These are phyloP conservation scores for Gadopsis bispinosus DNA, from an alignment of 2,797 vertebrate species.

Conservation along the genomic window DNA sequence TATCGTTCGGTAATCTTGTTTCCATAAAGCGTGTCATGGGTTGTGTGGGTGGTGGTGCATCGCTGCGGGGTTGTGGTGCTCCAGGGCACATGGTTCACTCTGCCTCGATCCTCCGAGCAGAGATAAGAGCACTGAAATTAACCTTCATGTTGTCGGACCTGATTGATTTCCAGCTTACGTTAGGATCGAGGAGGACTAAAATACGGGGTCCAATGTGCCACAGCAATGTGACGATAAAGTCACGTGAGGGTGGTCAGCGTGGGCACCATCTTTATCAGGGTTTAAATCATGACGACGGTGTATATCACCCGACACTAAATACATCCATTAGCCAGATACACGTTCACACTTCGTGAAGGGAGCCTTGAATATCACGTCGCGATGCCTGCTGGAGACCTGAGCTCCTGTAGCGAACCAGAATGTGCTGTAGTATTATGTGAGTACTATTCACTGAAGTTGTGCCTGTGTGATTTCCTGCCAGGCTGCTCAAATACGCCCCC, in stretches of 20 bases:
- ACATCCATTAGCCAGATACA: neutral
- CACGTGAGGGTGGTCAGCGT: too few relatives aligned
- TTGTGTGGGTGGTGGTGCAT: too few relatives aligned
- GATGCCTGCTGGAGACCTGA: slow-evolving; percentile 32
- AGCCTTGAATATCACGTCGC: neutral
- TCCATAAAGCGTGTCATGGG: too few relatives aligned
- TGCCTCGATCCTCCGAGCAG: too few relatives aligned
- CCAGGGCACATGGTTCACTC: too few relatives aligned
- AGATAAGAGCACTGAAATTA: too few relatives aligned
- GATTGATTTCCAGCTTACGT: neutral
- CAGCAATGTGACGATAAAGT: neutral
- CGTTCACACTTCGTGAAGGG: neutral
- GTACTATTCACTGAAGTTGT: slow-evolving; percentile 15
- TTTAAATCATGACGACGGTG: neutral
- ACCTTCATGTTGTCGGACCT: too few relatives aligned
- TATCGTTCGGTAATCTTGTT: too few relatives aligned
- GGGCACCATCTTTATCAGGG: too few relatives aligned
- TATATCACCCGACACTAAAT: neutral
- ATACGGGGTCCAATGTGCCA: neutral
- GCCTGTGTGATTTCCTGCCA: slow-evolving; percentile 50
- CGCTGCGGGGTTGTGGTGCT: too few relatives aligned
- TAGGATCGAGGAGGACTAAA: neutral
- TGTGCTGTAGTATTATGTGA: slow-evolving; percentile 1
- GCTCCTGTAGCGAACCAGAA: slow-evolving; percentile 29
- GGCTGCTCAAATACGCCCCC: slow-evolving; percentile 39